These are phyloP conservation scores for Eupithecia insigniata DNA, from an alignment of 2,888 invertebrate species.

Conservation along the genomic window DNA sequence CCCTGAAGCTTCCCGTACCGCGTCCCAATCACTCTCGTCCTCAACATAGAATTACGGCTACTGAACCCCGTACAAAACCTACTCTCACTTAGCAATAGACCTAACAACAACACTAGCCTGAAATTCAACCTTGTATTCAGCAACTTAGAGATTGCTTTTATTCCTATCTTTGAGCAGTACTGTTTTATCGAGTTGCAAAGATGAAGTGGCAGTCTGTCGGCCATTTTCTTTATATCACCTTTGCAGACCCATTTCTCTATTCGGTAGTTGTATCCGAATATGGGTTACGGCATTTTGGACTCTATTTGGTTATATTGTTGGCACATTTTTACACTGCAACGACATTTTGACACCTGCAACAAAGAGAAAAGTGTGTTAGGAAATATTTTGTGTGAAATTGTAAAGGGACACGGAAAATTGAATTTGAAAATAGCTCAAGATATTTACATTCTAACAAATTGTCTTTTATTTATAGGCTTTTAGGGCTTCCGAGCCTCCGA, in stretches of 20 bases:
- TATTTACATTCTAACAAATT: not conserved
- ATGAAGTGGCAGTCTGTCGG: constrained; percentile 77
- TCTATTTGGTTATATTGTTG: constrained; percentile 46
- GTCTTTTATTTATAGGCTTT: not conserved
- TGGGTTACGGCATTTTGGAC: constrained; percentile 53
- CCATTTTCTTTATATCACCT: constrained; percentile 82
- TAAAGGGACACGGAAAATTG: constrained; percentile 13
- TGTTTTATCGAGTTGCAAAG: constrained; percentile 81
- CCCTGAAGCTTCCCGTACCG: constrained; percentile 94
- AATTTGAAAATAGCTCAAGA: not conserved
- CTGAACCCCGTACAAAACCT: constrained; percentile 73
- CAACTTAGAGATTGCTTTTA: constrained; percentile 39
- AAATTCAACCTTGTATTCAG: constrained; percentile 48
- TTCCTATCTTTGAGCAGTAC: constrained; percentile 57
- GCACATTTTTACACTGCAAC: constrained; percentile 45
- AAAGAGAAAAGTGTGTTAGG: constrained; percentile 46
- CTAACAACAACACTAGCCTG: constrained; percentile 66
- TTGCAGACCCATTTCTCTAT: constrained; percentile 74
- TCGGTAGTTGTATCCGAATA: constrained; percentile 52
- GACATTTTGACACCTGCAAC: constrained; percentile 63
- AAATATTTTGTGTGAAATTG: constrained; percentile 19
- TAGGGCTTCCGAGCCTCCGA: too few relatives aligned
- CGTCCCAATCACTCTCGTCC: constrained; percentile 92
- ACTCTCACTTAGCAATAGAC: constrained; percentile 66
- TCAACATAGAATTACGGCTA: constrained; percentile 87